These are phyloP conservation scores for Anastrepha ludens DNA, from an alignment of 1,140 invertebrate genomes.

Conservation along the genomic window DNA sequence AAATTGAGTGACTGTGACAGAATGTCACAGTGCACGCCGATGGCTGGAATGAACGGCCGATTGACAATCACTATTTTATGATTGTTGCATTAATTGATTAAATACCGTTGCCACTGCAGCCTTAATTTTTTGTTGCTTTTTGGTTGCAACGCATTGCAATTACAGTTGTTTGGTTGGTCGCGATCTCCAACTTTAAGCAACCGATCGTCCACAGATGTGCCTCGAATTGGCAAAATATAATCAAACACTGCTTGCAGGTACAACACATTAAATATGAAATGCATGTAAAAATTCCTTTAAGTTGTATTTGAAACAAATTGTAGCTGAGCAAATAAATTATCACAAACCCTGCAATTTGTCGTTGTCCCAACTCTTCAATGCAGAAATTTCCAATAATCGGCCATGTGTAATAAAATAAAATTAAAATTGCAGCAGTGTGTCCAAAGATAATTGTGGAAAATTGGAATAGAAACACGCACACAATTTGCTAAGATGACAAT, in stretches of 20 bases:
- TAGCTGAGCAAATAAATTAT: too few species aligned
- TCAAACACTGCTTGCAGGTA: not conserved
- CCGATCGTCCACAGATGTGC: not conserved
- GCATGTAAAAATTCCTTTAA: too few species aligned
- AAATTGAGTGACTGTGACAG: slow-evolving; percentile 46
- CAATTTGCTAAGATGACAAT: not conserved
- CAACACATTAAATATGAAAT: not conserved
- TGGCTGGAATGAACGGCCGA: not conserved
- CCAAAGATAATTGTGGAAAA: not conserved
- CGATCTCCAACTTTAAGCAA: not conserved
- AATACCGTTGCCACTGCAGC: not conserved
- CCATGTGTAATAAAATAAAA: not conserved
- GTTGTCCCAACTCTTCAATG: not conserved
- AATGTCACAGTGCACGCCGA: slow-evolving; percentile 30
- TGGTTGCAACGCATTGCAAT: not conserved
- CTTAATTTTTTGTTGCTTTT: not conserved
- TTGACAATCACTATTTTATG: slow-evolving; percentile 25
- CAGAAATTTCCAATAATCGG: not conserved
- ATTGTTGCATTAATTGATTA: slow-evolving; percentile 47
- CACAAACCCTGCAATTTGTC: not conserved
- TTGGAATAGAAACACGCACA: not conserved
- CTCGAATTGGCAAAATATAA: not conserved
- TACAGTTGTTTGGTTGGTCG: not conserved
- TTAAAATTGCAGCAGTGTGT: not conserved
- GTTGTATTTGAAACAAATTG: not conserved